Evolutionary conservation across 2,888 invertebrate species (phyloP).

Genomic region (Raillietiella orientalis): DNA sequence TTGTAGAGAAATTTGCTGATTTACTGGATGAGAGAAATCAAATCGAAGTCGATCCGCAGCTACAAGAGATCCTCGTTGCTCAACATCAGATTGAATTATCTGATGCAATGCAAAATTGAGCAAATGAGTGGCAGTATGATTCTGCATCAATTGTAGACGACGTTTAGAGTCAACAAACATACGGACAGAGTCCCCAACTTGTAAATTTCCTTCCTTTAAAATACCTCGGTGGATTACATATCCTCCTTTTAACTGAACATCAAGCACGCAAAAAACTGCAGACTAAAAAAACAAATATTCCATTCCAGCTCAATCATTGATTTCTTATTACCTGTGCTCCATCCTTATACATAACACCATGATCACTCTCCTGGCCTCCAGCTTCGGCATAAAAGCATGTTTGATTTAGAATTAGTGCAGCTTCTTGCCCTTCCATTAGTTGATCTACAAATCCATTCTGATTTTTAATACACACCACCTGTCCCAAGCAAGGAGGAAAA

Average conservation of each 20-base stretch:
- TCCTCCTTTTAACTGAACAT: conserved; percentile 79
- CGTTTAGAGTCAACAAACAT: conserved; percentile 52
- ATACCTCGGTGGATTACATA: conserved; percentile 78
- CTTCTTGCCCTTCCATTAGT: conserved; percentile 48
- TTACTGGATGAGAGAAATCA: conserved; percentile 37
- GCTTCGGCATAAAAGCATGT: conserved; percentile 97
- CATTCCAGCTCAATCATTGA: not conserved
- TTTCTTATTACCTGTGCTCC: conserved; percentile 29
- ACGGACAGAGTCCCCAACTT: conserved; percentile 49
- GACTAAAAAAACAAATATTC: not conserved
- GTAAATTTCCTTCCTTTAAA: conserved; percentile 35
- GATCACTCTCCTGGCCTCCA: conserved; percentile 92
- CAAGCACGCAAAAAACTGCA: conserved; percentile 28
- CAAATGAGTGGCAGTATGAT: conserved; percentile 91
- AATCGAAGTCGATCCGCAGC: conserved; percentile 87
- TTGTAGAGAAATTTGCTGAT: not conserved
- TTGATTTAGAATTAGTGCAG: conserved; percentile 59
- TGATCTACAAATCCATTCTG: conserved; percentile 53
- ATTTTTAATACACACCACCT: conserved; percentile 42
- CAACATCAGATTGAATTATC: conserved; percentile 62
- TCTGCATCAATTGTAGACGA: conserved; percentile 79
- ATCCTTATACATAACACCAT: conserved; percentile 54
- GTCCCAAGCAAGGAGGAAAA: conserved; percentile 34
- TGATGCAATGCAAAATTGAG: conserved; percentile 73
- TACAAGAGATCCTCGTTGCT: conserved; percentile 86